A percentile compares a stretch with the other conserved stretches of the same genome.
Conservation (phyloP, 2,113 vertebrate species). For the Elephantulus edwardii region DNA sequence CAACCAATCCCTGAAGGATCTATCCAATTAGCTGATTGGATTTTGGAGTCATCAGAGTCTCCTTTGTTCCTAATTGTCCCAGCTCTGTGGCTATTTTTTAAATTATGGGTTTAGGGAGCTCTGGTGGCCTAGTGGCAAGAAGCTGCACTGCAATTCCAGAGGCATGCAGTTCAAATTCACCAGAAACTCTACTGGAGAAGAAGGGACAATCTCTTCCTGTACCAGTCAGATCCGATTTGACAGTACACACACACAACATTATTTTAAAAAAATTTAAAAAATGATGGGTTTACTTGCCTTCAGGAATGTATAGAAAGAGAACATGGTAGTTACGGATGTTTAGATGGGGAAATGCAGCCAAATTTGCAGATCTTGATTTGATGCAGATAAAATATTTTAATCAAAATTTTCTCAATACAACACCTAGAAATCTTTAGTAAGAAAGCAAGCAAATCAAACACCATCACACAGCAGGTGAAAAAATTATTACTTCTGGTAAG, state of each 20-base stretch:
- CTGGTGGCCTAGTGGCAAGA: too few relatives aligned
- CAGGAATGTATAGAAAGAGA: background rate
- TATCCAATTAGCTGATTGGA: background rate
- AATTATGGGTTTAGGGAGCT: too few relatives aligned
- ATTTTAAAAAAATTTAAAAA: too few relatives aligned
- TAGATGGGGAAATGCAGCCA: background rate
- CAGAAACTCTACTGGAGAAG: too few relatives aligned
- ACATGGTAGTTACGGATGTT: background rate
- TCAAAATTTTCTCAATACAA: background rate
- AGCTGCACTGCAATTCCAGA: too few relatives aligned
- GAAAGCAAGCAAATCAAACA: background rate
- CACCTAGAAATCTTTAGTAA: background rate
- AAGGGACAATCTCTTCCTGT: too few relatives aligned
- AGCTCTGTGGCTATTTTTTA: conserved; percentile 6
- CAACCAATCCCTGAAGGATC: background rate
- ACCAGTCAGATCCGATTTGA: too few relatives aligned
- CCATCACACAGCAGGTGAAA: background rate
- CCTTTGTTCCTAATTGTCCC: too few relatives aligned
- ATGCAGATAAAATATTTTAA: background rate
- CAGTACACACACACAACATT: too few relatives aligned
- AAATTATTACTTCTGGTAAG: background rate
- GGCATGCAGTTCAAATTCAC: too few relatives aligned
- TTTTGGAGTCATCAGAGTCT: background rate
- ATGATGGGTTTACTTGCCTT: too few relatives aligned
- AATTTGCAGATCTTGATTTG: background rate